These are phyloP conservation scores for Trissolcus japonicus DNA, from an alignment of 2,888 invertebrate species.

Conservation along the genomic window DNA sequence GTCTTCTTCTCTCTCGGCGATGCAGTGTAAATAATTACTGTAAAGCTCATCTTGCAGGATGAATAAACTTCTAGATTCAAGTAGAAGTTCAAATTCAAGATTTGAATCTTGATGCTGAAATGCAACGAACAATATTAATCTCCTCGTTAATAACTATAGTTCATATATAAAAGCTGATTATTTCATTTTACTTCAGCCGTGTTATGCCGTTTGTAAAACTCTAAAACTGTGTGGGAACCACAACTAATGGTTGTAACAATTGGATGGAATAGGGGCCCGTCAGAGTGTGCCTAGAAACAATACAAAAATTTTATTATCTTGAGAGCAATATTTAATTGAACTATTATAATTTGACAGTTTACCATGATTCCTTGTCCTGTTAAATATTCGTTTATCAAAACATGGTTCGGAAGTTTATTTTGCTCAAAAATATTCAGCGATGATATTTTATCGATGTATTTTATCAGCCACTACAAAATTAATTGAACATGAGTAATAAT, in stretches of 20 bases:
- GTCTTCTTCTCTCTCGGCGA: slow-evolving; percentile 85
- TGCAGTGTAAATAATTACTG: slow-evolving; percentile 89
- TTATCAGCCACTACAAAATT: slow-evolving; percentile 83
- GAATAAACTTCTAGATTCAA: slow-evolving; percentile 92
- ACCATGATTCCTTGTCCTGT: slow-evolving; percentile 97
- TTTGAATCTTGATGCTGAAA: slow-evolving; percentile 63
- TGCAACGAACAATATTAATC: neutral
- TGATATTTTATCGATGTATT: slow-evolving; percentile 84
- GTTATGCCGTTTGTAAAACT: slow-evolving; percentile 82
- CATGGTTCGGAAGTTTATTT: slow-evolving; percentile 88
- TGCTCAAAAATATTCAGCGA: slow-evolving; percentile 83
- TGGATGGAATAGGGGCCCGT: slow-evolving; percentile 95
- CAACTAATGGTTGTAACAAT: slow-evolving; percentile 94
- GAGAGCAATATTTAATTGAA: neutral
- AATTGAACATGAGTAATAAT: no score
- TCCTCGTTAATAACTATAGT: neutral
- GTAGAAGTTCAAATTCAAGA: slow-evolving; percentile 84
- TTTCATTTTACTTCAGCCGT: slow-evolving; percentile 67
- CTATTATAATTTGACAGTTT: slow-evolving; percentile 55
- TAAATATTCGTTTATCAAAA: slow-evolving; percentile 95
- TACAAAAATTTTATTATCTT: neutral
- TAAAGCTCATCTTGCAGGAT: slow-evolving; percentile 91
- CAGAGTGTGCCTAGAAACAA: slow-evolving; percentile 87
- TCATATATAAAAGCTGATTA: neutral
- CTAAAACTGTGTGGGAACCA: slow-evolving; percentile 93